These are phyloP conservation scores for Panagrolaimus sp. DNA, from an alignment of 1,140 invertebrate species.

Conservation along the genomic window DNA sequence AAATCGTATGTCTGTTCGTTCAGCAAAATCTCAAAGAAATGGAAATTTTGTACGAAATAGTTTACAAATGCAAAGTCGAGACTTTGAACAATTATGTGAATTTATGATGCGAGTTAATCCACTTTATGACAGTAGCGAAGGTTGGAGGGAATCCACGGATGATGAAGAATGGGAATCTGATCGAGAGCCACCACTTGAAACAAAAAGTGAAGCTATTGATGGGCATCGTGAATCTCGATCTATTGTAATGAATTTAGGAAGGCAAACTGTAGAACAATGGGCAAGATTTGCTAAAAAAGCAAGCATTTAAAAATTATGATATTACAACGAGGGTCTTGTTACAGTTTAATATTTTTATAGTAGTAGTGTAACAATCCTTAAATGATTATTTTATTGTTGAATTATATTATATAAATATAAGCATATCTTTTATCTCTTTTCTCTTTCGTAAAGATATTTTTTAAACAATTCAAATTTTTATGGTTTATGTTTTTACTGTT, in stretches of 20 bases:
- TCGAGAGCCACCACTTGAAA: conserved; percentile 32
- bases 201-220: conserved; percentile 16
- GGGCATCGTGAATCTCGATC: conserved; percentile 41
- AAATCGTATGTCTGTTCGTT: conserved; percentile 39
- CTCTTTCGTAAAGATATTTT: background rate
- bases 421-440: conserved; percentile 3
- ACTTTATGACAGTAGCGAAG: conserved; percentile 49
- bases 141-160: conserved; percentile 44
- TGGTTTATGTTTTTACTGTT: conserved; percentile 11
- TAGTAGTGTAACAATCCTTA: too few relatives aligned
- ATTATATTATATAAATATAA: background rate
- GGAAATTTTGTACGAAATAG: conserved; percentile 52
- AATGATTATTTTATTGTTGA: background rate
- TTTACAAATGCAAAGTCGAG: conserved; percentile 51
- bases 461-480: conserved; percentile 11
- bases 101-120: conserved; percentile 55
- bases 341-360: background rate
- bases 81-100: conserved; percentile 53
- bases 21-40: conserved; percentile 28
- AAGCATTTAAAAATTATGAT: conserved; percentile 33
- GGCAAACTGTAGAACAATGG: conserved; percentile 48
- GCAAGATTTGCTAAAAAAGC: conserved; percentile 47
- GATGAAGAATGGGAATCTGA: conserved; percentile 25
- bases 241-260: conserved; percentile 39
- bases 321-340: too few relatives aligned